Evolutionary conservation across 2,113 vertebrate species (phyloP), one percentile per base, ranked within the genome.

Genomic region (Labeo rohita): DNA sequence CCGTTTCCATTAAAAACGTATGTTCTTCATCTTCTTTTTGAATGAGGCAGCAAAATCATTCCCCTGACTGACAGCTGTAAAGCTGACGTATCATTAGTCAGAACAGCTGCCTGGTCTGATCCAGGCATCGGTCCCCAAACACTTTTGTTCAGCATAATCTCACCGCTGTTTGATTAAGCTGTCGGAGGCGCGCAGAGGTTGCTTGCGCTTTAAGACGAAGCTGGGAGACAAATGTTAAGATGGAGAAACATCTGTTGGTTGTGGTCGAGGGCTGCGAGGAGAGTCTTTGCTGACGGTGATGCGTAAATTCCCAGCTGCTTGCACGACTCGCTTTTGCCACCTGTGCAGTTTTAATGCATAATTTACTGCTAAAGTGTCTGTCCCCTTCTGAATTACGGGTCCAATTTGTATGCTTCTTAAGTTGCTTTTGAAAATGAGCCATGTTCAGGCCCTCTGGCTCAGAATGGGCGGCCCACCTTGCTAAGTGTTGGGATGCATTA

Each of bases 291-390:
- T 49, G 59, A 68, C 65, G 70, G 56, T 52, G 66, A 76, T 83
- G 87, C 79, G 77, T 85, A 85, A 88, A 90, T 83, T 88, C 85
- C 87, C 87, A 88, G 85, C 87, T 90, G 85, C 78, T 90, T 65
- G 63, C 83, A 79, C 45, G 61, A 80, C 70, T 89, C 73, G 54
- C 81, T 88, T 88, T 87, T 80, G 85, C 87, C 89, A 90, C 89
- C 87, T 90, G 89, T 88, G 85, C 84, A 83, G 78, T 87, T 90
- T 87, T 88, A 88, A 86, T 83, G 89, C 87, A 87, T 88, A 87
- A 87, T 88, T 88, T 88, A 87, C 79, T 87, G 79, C 85, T 88
- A 88, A 88, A 90, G 73, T 87, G 85, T 79, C 16, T 83, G 84
- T 86, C 84, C 89, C 54, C 72, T 54, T 68, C 28, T 83, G 77